These are phyloP conservation scores for Scalopus aquaticus DNA, from an alignment of 2,113 vertebrate genomes.

Conservation along the genomic window DNA sequence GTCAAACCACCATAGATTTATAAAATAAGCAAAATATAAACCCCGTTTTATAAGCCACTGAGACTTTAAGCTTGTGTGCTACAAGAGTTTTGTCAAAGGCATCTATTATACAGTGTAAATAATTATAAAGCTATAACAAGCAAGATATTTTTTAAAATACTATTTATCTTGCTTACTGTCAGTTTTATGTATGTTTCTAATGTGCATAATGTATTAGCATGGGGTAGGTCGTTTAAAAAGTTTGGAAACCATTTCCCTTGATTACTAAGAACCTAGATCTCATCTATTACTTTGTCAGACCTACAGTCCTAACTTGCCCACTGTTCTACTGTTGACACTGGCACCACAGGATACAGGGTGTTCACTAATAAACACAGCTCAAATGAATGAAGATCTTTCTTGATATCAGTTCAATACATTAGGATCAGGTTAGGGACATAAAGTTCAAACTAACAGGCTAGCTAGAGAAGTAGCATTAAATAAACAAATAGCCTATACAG, in stretches of 20 bases:
- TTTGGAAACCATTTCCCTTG: not conserved
- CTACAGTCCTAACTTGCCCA: not conserved
- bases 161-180: not conserved
- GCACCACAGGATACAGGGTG: not conserved
- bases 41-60: not conserved
- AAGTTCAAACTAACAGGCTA: not conserved
- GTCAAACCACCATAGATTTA: not conserved
- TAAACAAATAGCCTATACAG: not conserved
- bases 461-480: not conserved
- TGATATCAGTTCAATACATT: not conserved
- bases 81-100: not conserved
- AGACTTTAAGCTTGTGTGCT: not conserved
- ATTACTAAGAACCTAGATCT: not conserved
- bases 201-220: not conserved
- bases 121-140: not conserved
- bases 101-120: not conserved
- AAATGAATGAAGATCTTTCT: not conserved
- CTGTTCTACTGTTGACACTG: not conserved
- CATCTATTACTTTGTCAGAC: not conserved
- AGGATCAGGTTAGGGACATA: not conserved
- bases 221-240: not conserved
- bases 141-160: not conserved
- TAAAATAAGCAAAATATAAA: not conserved
- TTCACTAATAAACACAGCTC: not conserved
- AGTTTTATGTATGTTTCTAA: not conserved